Conservation (phyloP, 2,888 invertebrate genomes). For the Andrena flavipes region DNA sequence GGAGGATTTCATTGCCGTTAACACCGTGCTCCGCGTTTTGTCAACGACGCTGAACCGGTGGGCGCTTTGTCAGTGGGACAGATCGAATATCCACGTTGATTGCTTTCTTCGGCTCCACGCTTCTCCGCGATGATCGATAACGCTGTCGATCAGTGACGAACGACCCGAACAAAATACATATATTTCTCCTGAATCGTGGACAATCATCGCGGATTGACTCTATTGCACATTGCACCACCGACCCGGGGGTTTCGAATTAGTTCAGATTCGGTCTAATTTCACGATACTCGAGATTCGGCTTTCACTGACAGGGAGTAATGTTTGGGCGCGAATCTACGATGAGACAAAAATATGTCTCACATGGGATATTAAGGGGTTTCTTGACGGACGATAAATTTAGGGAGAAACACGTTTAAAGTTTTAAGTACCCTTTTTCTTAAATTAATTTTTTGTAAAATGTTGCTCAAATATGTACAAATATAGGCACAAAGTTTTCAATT, state of each 20-base stretch:
- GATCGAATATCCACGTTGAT: conserved; percentile 67
- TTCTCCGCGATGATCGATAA: conserved; percentile 65
- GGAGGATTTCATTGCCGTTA: conserved; percentile 63
- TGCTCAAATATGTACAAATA: too few species aligned
- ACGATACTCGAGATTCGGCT: neutral
- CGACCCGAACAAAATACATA: conserved; percentile 46
- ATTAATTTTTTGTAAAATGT: too few species aligned
- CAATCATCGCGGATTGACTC: neutral
- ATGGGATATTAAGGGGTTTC: too few species aligned
- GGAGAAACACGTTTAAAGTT: too few species aligned
- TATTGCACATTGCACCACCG: conserved; percentile 8
- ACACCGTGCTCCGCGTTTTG: conserved; percentile 54
- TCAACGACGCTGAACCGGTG: conserved; percentile 50
- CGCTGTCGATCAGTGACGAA: conserved; percentile 63
- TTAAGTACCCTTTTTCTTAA: too few species aligned
- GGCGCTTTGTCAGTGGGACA: conserved; percentile 58
- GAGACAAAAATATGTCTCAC: too few species aligned
- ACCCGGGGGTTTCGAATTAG: conserved; percentile 11
- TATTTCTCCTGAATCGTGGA: neutral
- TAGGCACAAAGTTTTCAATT: too few species aligned
- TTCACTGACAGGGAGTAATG: neutral
- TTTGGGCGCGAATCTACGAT: neutral
- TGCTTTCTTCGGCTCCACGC: conserved; percentile 59
- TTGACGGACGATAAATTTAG: too few species aligned
- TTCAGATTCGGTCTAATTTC: conserved; percentile 25